Evolutionary conservation across 2,797 vertebrate genomes (phyloP), one percentile per base, ranked within the genome.

Genomic region (Amphiprion clarkii): DNA sequence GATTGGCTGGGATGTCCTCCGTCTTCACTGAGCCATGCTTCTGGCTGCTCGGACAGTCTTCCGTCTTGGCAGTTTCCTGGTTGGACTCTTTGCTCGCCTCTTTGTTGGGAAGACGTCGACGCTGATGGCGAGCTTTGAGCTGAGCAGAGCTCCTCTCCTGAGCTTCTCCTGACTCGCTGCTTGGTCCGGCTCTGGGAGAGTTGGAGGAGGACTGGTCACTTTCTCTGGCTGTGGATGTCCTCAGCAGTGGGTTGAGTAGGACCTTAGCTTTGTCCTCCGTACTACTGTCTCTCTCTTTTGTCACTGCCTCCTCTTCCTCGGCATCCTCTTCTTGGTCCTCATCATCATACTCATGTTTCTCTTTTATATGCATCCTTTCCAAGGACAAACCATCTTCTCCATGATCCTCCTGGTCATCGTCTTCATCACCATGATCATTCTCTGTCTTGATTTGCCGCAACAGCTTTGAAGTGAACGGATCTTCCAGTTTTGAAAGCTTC

Each of bases 31-130:
- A 93, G 89, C 92, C 91, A 90, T 79, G 85, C 40, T 89, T 93
- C 70, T 89, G 93, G 66, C 94, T 94, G 84, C 94, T 94, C 82
- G 95, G 87, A 82, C 94, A 94, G 74, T 95, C 97, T 88, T 97
- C 96, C 0, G 93, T 96, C 90, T 96, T 97, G 74, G 94, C 93
- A 87, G 95, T 94, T 88, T 98, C 97, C 79, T 96, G 97, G 88
- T 95, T 97, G 65, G 96, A 92, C 87, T 98, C 97, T 78, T 96
- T 97, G 92, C 95, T 96, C 76, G 94, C 91, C 91, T 98, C 97
- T 64, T 97, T 98, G 91, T 94, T 96, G 56, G 95, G 92, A 25
- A 96, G 93, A 61, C 95, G 93, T 44, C 95, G 88, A 61, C 96
- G 96, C 78, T 96, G 95, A 64, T 95, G 96, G 75, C 92, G 89